Conservation (phyloP, 2,888 invertebrate genomes). For the Drosophila nigritarsus region DNA sequence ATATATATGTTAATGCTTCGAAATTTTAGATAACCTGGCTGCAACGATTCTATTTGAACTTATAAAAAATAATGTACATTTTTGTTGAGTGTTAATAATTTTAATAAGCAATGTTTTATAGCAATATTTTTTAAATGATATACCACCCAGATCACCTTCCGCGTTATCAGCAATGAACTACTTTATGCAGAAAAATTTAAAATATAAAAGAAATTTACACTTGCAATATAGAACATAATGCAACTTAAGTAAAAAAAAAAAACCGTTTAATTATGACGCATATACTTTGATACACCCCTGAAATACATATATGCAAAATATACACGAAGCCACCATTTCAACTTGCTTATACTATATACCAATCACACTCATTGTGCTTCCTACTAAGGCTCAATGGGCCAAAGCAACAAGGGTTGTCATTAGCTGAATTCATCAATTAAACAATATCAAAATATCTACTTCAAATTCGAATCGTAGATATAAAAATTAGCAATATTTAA, state of each 20-base stretch:
- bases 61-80: background rate
- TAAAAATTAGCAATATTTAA: too few relatives aligned
- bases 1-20: background rate
- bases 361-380: background rate
- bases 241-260: too few relatives aligned
- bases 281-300: background rate
- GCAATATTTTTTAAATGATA: background rate
- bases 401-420: too few relatives aligned
- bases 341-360: background rate
- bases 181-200: too few relatives aligned
- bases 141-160: background rate
- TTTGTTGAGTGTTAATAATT: background rate
- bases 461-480: too few relatives aligned
- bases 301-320: background rate
- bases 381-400: background rate
- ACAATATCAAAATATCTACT: too few relatives aligned
- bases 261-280: background rate
- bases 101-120: too few relatives aligned
- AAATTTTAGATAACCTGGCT: background rate
- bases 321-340: background rate
- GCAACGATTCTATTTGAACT: background rate
- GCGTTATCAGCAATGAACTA: background rate
- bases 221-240: too few relatives aligned
- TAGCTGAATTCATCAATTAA: too few relatives aligned
- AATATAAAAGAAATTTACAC: too few relatives aligned